Conservation (phyloP, 2,888 invertebrate genomes). For the Drosophila affinis region DNA sequence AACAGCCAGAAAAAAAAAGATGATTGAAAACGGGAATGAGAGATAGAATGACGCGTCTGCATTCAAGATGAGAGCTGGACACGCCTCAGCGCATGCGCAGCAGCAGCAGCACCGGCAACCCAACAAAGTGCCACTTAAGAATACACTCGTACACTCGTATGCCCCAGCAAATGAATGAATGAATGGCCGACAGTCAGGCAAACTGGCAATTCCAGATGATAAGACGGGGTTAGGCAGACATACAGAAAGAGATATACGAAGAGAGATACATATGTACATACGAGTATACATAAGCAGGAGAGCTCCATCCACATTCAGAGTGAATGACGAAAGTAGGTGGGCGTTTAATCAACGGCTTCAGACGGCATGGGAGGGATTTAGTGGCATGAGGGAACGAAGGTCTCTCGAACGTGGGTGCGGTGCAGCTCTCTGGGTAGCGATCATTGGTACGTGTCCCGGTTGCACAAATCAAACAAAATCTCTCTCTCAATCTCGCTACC, state of each 20-base stretch:
- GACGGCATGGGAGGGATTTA: neutral
- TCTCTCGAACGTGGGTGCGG: slow-evolving; percentile 57
- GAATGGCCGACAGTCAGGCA: slow-evolving; percentile 63
- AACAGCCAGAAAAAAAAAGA: slow-evolving; percentile 47
- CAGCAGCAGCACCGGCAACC: slow-evolving; percentile 6
- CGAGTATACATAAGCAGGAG: neutral
- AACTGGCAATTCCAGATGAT: slow-evolving; percentile 50
- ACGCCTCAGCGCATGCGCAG: slow-evolving; percentile 66
- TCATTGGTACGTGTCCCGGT: slow-evolving; percentile 52
- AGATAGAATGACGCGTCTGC: slow-evolving; percentile 50
- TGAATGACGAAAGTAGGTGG: slow-evolving; percentile 60
- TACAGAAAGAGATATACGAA: slow-evolving; percentile 11
- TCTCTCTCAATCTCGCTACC: slow-evolving; percentile 8
- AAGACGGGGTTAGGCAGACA: slow-evolving; percentile 57
- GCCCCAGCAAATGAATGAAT: slow-evolving; percentile 15
- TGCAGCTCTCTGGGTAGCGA: slow-evolving; percentile 37
- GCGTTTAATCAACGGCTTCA: slow-evolving; percentile 57
- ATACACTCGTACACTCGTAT: slow-evolving; percentile 20
- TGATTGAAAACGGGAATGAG: slow-evolving; percentile 9
- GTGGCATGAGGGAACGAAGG: slow-evolving; percentile 5
- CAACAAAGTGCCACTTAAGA: slow-evolving; percentile 55
- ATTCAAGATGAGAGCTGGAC: slow-evolving; percentile 44
- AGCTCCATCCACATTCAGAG: neutral
- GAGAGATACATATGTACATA: slow-evolving; percentile 5
- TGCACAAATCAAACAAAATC: slow-evolving; percentile 42